phyloP scores from a whole-genome alignment of 2,113 vertebrate genomes.

The Illadopsis cleaveri region DNA sequence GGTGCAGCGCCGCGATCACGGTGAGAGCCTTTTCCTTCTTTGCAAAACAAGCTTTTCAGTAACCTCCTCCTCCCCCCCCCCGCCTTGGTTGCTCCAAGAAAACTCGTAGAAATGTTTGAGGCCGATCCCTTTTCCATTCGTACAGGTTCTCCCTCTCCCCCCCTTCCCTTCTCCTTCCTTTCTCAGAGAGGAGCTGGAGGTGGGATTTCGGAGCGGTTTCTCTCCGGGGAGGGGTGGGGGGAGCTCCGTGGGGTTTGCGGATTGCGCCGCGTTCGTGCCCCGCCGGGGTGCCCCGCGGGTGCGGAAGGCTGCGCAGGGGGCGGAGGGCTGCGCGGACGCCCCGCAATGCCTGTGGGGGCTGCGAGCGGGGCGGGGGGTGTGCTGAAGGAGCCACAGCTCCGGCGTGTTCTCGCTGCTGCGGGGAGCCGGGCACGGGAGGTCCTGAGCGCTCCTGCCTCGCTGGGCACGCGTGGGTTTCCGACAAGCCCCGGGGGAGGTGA shows the following conservation, averaged over 20 bases:
- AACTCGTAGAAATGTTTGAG: slow-evolving; percentile 45
- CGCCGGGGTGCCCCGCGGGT: not conserved
- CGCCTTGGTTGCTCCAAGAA: not conserved
- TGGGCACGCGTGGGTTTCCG: slow-evolving; percentile 26
- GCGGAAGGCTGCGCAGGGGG: not conserved
- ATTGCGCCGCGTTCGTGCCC: not conserved
- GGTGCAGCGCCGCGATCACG: slow-evolving; percentile 77
- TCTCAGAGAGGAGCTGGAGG: slow-evolving; percentile 6
- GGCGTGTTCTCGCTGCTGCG: not conserved
- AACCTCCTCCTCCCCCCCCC: not conserved
- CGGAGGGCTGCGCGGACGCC: not conserved
- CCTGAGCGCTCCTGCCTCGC: not conserved
- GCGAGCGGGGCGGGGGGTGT: not conserved
- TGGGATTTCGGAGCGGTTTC: slow-evolving; percentile 30
- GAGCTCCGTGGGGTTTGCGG: not conserved
- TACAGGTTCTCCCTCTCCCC: slow-evolving; percentile 12
- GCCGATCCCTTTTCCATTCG: slow-evolving; percentile 24
- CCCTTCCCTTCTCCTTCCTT: not conserved
- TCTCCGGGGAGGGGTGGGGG: not conserved
- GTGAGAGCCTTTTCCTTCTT: slow-evolving; percentile 74
- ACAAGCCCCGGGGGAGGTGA: not conserved
- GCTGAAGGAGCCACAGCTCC: not conserved
- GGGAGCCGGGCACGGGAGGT: not conserved
- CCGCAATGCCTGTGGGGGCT: not conserved
- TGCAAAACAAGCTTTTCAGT: slow-evolving; percentile 56